Evolutionary conservation across 2,888 invertebrate species (phyloP), one percentile per base, ranked within the genome.

Genomic region (Ecdyonurus torrentis): DNA sequence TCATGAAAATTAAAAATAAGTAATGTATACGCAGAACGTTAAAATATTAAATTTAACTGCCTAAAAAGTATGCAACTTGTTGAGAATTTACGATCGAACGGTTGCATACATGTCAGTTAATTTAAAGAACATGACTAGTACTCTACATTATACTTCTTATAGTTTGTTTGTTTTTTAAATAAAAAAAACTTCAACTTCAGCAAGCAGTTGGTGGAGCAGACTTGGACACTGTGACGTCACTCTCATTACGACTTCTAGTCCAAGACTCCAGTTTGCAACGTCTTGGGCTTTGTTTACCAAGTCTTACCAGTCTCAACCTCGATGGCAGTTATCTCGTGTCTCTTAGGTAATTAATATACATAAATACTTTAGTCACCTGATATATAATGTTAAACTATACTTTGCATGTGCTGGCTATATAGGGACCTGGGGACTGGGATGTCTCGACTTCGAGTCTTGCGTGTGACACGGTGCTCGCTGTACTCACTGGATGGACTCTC

Each of bases 251-350:
- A 2, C 84, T 86, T 3, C 80, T 87, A 10, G 82, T 86, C 0
- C 80, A 82, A 64, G 79, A 82, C 63, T 77, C 85, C 3, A 84
- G 84, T 22, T 71, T 87, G 58, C 81, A 85, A 55, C 76, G 85
- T 23, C 74, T 87, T 0, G 78, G 82, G 55, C 74, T 82, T 1
- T 79, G 84, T 62, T 78, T 82, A 55, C 87, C 87, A 2, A 77
- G 79, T 58, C 75, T 87, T 2, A 75, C 78, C 10, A 78, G 79
- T 2, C 74, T 87, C 52, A 82, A 79, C 52, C 74, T 87, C 2
- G 84, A 85, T 65, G 87, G 86, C 25, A 86, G 86, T 67, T 81
- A 82, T 5, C 72, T 87, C 1, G 76, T 79, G 2, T 84, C 86
- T 0, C 71, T 87, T 59, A 76, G 70, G 70, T 70, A 65, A 58